A percentile compares a stretch with the other conserved stretches of the same genome.
Evolutionary conservation across 2,888 invertebrate genomes (phyloP).

Genomic region (Lottia scabra): DNA sequence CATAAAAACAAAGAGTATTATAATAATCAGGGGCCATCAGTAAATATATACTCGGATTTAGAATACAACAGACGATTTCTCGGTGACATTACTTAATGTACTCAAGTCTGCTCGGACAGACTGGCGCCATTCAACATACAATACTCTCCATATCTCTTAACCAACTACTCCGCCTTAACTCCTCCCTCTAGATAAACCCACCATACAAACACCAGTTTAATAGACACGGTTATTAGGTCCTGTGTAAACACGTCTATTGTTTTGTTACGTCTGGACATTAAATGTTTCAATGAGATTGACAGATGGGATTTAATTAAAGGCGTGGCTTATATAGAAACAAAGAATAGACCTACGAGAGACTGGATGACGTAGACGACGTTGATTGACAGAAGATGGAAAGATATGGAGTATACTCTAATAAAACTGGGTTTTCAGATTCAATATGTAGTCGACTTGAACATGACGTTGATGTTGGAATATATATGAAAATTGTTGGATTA

Average conservation of each 20-base stretch:
- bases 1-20: too few species aligned
- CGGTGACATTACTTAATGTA: conserved; percentile 2
- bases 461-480: background rate
- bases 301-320: too few species aligned
- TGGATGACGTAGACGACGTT: background rate
- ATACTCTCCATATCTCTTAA: background rate
- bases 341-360: background rate
- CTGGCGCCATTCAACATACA: conserved; percentile 2
- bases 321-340: too few species aligned
- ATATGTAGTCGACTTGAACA: background rate
- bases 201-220: background rate
- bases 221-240: background rate
- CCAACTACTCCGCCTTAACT: background rate
- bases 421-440: background rate
- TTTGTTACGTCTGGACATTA: background rate
- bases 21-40: background rate
- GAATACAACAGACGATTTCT: background rate
- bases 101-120: background rate
- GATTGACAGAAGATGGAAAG: conserved; percentile 2
- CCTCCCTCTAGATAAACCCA: conserved; percentile 1
- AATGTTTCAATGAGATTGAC: too few species aligned
- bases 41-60: background rate
- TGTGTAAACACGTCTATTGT: background rate
- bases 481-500: background rate
- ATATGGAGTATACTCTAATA: background rate